Base-by-base conservation (phyloP, 2,113 vertebrate species). In the Plestiodon gilberti region DNA sequence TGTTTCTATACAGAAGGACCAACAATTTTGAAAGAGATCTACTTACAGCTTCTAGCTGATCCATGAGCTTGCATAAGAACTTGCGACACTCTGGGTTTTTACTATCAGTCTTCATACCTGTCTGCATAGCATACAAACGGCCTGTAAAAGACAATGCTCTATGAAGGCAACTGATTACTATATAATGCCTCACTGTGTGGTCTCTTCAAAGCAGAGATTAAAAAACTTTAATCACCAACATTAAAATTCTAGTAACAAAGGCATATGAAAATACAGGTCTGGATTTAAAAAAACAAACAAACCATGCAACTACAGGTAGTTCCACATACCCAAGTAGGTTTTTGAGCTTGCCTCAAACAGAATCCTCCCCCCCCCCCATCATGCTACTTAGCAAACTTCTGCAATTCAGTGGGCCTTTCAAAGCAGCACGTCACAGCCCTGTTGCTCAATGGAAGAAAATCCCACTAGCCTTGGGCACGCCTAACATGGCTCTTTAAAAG, bases 91-190 rank as follows among this genome's bases (percentile, higher is more conserved):
- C 98, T 30, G 98, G 98, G 2, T 97, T 98, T 96, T 99, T 99
- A 93, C 98, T 98, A 92, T 99, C 99, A 96, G 99, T 97, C 95
- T 98, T 99, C 98, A 99, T 99, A 76, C 98, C 98, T 0, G 97
- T 98, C 95, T 99, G 99, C 98, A 99, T 98, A 5, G 98, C 97
- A 86, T 98, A 99, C 69, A 99, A 98, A 78, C 98, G 98, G 93
- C 99, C 99, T 99, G 95, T 28, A 92, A 91, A 93, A 74, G 28
- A 73, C 75, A 59, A 94, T 90, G 93, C 82, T 38, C 90, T 52
- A 76, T 25, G 64, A 83, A 84, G 0, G 83, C 83, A 1, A 4
- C 1, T 15, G 20, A 71, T n/a, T 59, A n/a, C 43, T 14, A 28
- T 11, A 28, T 61, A 78, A 0, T 22, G 13, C 35, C 25, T 74